Conservation (phyloP, 2,113 vertebrate genomes). For the Bufo gargarizans region DNA sequence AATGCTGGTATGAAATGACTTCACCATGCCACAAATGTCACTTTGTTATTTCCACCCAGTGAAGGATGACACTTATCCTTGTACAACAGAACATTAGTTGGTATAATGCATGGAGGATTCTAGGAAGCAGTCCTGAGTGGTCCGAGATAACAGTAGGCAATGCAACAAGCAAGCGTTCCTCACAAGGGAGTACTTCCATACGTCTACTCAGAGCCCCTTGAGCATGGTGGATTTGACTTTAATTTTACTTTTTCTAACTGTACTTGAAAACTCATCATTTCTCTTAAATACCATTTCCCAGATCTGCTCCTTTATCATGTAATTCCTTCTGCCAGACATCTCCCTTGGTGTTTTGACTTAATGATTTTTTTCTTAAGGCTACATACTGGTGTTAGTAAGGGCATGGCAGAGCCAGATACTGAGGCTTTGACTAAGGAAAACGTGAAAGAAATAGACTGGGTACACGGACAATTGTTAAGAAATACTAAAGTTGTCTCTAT, state of each 20-base stretch:
- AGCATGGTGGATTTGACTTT: background rate
- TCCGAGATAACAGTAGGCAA: slow-evolving; percentile 9
- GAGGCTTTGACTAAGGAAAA: too few species aligned
- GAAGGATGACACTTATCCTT: slow-evolving; percentile 36
- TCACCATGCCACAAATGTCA: slow-evolving; percentile 30
- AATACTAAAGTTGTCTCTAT: too few species aligned
- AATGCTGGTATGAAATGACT: slow-evolving; percentile 12
- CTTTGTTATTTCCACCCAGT: slow-evolving; percentile 41
- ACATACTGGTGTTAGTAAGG: background rate
- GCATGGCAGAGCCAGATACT: background rate
- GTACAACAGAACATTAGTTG: slow-evolving; percentile 27
- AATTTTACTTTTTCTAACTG: background rate
- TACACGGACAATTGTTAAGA: too few species aligned
- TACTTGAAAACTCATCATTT: slow-evolving; percentile 26
- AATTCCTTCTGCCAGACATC: slow-evolving; percentile 6
- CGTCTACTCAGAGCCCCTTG: background rate
- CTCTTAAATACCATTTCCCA: slow-evolving; percentile 13
- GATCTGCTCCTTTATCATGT: background rate
- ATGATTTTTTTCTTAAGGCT: background rate
- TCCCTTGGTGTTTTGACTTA: background rate
- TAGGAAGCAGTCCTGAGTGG: slow-evolving; percentile 25
- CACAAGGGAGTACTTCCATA: background rate
- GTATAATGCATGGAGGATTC: slow-evolving; percentile 23
- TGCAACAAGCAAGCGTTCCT: background rate
- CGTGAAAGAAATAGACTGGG: too few species aligned